Conservation (phyloP, 2,113 vertebrate species). For the Hippocampus abdominalis region DNA sequence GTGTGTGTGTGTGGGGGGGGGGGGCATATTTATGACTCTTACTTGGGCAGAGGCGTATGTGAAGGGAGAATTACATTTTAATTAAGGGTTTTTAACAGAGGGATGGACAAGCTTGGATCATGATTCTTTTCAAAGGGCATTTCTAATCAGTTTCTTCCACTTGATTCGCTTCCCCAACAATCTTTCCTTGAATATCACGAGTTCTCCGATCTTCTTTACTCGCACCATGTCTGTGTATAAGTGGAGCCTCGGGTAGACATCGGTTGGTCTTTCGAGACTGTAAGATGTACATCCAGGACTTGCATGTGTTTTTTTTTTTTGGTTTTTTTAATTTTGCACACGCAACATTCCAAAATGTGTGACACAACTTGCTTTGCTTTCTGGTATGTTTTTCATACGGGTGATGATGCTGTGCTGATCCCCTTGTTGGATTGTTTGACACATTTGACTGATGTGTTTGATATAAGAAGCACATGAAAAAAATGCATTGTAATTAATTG, state of each 20-base stretch:
- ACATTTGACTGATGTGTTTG: background rate
- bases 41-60: constrained; percentile 26
- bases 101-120: background rate
- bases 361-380: background rate
- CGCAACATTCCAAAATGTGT: background rate
- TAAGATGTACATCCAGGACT: constrained; percentile 6
- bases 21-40: constrained; percentile 38
- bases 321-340: background rate
- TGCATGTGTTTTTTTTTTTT: too few relatives aligned
- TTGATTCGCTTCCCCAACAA: background rate
- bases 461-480: background rate
- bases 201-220: background rate
- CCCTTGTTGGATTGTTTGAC: background rate
- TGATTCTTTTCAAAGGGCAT: background rate
- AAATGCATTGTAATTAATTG: background rate
- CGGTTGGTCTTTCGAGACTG: constrained; percentile 22
- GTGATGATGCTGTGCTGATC: background rate
- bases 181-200: background rate
- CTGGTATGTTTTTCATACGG: background rate
- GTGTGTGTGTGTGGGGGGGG: too few relatives aligned
- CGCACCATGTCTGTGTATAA: background rate
- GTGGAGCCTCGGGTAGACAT: background rate
- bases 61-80: background rate
- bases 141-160: background rate
- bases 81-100: background rate